Percentiles rank a stretch among this genome's conserved stretches.
These are phyloP conservation scores for Melanotaenia parkinsoni DNA, from an alignment of 2,797 vertebrate genomes.

Conservation along the genomic window DNA sequence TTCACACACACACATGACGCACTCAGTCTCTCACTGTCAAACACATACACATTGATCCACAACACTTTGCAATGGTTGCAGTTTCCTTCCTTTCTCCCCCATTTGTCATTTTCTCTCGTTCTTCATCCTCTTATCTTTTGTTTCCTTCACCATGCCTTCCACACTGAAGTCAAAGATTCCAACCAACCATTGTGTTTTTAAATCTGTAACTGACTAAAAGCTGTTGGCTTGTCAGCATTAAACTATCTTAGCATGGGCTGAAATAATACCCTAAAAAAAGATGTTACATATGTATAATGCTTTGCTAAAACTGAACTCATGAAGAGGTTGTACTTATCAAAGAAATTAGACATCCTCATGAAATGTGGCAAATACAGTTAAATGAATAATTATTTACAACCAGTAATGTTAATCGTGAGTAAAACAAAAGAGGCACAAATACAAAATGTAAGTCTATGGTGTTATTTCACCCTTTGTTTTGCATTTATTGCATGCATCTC, in stretches of 20 bases:
- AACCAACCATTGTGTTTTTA: not conserved
- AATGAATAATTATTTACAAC: too few species aligned
- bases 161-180: not conserved
- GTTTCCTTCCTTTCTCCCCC: slow-evolving; percentile 33
- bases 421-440: too few species aligned
- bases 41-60: slow-evolving; percentile 23
- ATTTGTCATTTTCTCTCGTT: slow-evolving; percentile 26
- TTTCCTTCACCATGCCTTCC: slow-evolving; percentile 14
- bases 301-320: not conserved
- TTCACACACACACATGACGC: slow-evolving; percentile 38
- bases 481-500: too few species aligned
- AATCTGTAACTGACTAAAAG: slow-evolving; percentile 22
- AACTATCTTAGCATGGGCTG: slow-evolving; percentile 3
- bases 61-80: slow-evolving; percentile 28
- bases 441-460: too few species aligned
- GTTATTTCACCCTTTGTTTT: too few species aligned
- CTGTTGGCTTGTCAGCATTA: not conserved
- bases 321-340: not conserved
- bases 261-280: not conserved
- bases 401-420: too few species aligned
- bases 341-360: too few species aligned
- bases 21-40: slow-evolving; percentile 40
- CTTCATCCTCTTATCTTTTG: slow-evolving; percentile 14
- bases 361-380: too few species aligned
- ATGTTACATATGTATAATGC: not conserved